Base-by-base conservation (phyloP, 2,797 vertebrate genomes). In the Amblyraja radiata region DNA sequence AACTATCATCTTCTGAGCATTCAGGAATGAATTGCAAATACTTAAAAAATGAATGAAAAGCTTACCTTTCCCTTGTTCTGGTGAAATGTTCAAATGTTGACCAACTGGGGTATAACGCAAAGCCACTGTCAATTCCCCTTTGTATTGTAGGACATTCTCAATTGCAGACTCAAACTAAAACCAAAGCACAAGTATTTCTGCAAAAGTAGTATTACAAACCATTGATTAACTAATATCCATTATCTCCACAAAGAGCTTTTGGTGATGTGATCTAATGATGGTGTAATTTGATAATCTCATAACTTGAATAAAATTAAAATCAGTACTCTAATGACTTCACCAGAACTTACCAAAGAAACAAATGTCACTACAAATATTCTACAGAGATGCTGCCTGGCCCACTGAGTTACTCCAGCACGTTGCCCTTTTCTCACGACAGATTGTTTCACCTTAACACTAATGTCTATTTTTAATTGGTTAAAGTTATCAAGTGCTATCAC, bases 61-160 rank as follows among this genome's bases (percentile, higher is more conserved):
- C 94, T 93, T 97, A 99, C 99, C 98, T 98, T 98, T 97, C 94
- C 97, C 95, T 95, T 98, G 97, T 94, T 96, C 98, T 93, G 97
- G 94, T 90, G 98, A 97, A 94, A 98, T 95, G 93, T 95, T 96
- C 93, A 97, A 95, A 94, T 97, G 98, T 94, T 97, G 98, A 94
- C 98, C 98, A 93, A 98, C 97, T 79, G 98, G 98, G 93, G 98
- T 98, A 93, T 99, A 99, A 94, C 97, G 97, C 94, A 99, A 95
- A 94, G 98, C 97, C 74, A 99, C 97, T 0, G 97, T 98, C 95
- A 99, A 96, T 93, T 99, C 99, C 95, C 99, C 99, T 96, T 98
- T 99, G 94, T 99, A 99, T 6, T 99, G 98, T 95, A 98, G 96
- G 0, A 96, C 96, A 83, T 95, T 94, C 93, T 99, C 98, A 83